These are phyloP conservation scores for Oxystoma pomonae DNA, from an alignment of 2,888 invertebrate genomes.

Conservation along the genomic window DNA sequence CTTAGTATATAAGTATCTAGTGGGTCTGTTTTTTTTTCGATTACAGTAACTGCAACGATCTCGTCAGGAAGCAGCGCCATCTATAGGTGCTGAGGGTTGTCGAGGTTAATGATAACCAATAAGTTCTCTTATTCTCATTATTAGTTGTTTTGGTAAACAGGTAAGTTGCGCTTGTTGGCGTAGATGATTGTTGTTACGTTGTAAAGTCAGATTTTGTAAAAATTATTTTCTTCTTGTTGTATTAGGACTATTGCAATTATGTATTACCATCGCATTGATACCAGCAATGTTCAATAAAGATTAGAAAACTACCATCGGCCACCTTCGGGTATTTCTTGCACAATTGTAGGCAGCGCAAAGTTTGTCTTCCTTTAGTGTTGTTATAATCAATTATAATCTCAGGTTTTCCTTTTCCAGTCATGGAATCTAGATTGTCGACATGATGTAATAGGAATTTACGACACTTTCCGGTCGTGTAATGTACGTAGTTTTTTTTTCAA, in stretches of 20 bases:
- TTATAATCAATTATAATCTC: slow-evolving; percentile 24
- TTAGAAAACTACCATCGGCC: no score
- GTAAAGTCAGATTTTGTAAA: no score
- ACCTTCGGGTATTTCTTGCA: no score
- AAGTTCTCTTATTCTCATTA: not conserved
- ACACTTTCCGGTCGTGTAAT: no score
- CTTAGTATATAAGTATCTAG: not conserved
- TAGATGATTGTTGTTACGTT: no score
- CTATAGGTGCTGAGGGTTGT: not conserved
- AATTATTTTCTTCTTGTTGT: no score
- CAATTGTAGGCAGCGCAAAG: not conserved
- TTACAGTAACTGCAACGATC: not conserved
- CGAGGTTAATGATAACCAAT: not conserved
- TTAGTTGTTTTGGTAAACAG: not conserved
- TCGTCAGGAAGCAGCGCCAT: not conserved
- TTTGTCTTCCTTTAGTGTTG: slow-evolving; percentile 13
- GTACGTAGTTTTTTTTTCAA: no score
- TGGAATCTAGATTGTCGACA: slow-evolving; percentile 30
- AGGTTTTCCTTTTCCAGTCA: slow-evolving; percentile 22
- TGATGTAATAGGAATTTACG: no score
- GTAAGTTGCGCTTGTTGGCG: not conserved
- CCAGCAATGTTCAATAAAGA: no score
- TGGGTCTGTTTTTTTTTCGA: not conserved
- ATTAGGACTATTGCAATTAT: no score
- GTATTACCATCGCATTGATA: no score